Conservation (phyloP, 2,113 vertebrate genomes). For the Puntigrus tetrazona region DNA sequence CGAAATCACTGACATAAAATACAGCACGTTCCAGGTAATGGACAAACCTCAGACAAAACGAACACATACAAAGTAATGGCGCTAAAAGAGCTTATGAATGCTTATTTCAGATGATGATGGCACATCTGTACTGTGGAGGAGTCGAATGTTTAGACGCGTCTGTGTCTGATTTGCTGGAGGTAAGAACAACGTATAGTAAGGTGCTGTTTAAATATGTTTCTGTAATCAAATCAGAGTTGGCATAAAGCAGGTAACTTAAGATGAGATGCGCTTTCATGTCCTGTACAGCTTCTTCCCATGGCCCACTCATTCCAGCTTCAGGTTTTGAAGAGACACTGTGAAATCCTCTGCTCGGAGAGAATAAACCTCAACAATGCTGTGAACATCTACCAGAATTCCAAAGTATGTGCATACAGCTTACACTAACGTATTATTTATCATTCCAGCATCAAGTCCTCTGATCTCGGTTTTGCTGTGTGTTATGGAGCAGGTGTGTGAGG, state of each 20-base stretch:
- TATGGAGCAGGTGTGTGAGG: constrained; percentile 79
- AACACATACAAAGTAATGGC: not conserved
- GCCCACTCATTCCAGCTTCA: constrained; percentile 87
- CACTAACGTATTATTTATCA: not conserved
- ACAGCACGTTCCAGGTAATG: constrained; percentile 87
- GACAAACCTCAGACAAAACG: not conserved
- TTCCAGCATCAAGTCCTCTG: not conserved
- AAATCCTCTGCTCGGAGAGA: constrained; percentile 82
- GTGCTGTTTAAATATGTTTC: not conserved
- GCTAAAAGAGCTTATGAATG: not conserved
- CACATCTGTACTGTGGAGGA: constrained; percentile 89
- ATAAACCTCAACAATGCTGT: constrained; percentile 81
- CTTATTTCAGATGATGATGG: constrained; percentile 86
- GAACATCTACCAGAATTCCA: constrained; percentile 83
- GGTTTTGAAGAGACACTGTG: constrained; percentile 86
- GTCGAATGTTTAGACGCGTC: constrained; percentile 82
- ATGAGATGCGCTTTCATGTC: not conserved
- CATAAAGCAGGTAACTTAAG: not conserved
- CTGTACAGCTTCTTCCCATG: constrained; percentile 81
- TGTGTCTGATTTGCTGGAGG: constrained; percentile 82
- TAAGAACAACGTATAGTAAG: constrained; percentile 62
- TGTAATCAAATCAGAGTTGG: not conserved
- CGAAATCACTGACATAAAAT: constrained; percentile 87
- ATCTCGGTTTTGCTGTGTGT: not conserved
- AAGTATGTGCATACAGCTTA: constrained; percentile 72